Conservation (phyloP, 2,113 vertebrate genomes). For the Datnioides undecimradiatus region DNA sequence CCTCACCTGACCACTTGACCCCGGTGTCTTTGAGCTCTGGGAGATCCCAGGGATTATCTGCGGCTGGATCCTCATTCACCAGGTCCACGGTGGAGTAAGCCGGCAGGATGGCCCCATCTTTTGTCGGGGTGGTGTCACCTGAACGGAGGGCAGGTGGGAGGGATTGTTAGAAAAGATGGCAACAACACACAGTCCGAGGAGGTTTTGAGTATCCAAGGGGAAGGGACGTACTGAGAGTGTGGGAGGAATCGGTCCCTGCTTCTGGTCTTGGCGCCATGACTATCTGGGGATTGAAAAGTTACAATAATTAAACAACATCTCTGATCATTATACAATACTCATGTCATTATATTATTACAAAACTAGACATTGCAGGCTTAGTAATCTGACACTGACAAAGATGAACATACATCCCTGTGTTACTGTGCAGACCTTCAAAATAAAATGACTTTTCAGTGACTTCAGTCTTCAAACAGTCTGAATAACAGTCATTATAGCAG, state of each 20-base stretch:
- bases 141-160: neutral
- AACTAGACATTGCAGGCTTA: neutral
- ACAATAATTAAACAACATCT: neutral
- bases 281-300: conserved; percentile 49
- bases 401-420: too few species aligned
- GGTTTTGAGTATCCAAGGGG: neutral
- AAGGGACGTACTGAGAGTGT: conserved; percentile 48
- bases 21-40: conserved; percentile 88
- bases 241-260: conserved; percentile 79
- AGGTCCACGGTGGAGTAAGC: conserved; percentile 87
- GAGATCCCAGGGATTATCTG: conserved; percentile 89
- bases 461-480: neutral
- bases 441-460: neutral
- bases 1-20: conserved; percentile 93
- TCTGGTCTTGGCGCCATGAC: conserved; percentile 92
- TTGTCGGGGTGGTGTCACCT: conserved; percentile 62
- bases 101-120: conserved; percentile 81
- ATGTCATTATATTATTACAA: neutral
- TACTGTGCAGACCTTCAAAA: neutral
- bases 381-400: neutral
- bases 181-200: neutral
- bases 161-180: neutral
- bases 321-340: neutral
- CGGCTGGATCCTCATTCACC: conserved; percentile 72
- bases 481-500: neutral